Evolutionary conservation across 2,888 invertebrate species (phyloP).

Genomic region (Drosophila mayaguana): DNA sequence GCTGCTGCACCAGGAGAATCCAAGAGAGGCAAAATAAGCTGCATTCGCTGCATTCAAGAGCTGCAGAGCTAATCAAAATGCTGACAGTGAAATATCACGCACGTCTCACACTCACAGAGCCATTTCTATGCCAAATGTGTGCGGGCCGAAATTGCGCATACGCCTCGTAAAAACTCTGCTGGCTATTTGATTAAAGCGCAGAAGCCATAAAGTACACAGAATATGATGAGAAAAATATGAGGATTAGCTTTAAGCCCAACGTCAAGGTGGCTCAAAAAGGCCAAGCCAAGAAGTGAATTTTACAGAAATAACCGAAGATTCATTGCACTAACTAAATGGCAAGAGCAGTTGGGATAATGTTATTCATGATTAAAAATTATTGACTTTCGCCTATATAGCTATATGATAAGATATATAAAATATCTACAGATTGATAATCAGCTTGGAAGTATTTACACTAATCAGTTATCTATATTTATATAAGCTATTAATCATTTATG

Average conservation of each 20-base stretch:
- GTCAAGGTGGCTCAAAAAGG: constrained; percentile 30
- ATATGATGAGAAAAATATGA: constrained; percentile 43
- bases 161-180: constrained; percentile 54
- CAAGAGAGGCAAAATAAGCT: neutral
- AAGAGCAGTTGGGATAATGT: no score
- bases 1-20: neutral
- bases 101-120: constrained; percentile 1
- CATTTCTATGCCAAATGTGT: constrained; percentile 48
- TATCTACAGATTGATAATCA: no score
- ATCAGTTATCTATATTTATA: no score
- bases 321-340: neutral
- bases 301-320: neutral
- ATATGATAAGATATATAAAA: no score
- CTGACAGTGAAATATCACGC: constrained; percentile 47
- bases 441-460: no score
- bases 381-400: no score
- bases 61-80: constrained; percentile 56
- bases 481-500: no score
- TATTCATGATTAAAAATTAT: no score
- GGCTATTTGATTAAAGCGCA: constrained; percentile 63
- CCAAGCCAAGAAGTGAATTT: neutral
- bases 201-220: constrained; percentile 50
- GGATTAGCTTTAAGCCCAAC: constrained; percentile 55
- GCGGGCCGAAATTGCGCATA: constrained; percentile 60
- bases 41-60: no score